Conservation (phyloP, 2,888 invertebrate genomes). For the Andrena dorsata region DNA sequence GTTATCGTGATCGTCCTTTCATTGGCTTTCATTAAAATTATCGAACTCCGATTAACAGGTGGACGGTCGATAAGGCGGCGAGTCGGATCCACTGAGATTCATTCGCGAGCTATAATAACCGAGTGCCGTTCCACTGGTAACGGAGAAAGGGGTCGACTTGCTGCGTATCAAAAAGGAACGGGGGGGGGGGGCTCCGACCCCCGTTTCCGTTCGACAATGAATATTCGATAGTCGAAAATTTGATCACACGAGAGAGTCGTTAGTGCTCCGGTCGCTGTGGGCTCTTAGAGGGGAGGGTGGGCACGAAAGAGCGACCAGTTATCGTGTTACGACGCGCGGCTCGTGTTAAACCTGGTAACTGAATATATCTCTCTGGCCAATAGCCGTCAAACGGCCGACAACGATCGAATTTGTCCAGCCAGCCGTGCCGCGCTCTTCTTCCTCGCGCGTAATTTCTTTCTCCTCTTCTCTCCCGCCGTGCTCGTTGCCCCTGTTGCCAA, state of each 20-base stretch:
- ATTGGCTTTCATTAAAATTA: constrained; percentile 26
- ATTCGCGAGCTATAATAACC: neutral
- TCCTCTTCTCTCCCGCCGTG: constrained; percentile 27
- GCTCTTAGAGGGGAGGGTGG: constrained; percentile 55
- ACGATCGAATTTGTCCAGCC: constrained; percentile 81
- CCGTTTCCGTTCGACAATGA: constrained; percentile 43
- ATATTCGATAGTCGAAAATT: constrained; percentile 64
- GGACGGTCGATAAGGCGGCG: constrained; percentile 16
- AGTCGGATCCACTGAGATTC: constrained; percentile 1
- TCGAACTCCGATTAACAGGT: constrained; percentile 42
- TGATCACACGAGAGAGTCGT: constrained; percentile 60
- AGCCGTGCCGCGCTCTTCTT: constrained; percentile 69
- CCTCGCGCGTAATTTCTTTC: constrained; percentile 43
- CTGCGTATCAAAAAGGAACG: constrained; percentile 20
- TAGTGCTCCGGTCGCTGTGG: constrained; percentile 50
- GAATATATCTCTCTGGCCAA: constrained; percentile 80
- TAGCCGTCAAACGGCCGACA: constrained; percentile 81
- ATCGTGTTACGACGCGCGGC: constrained; percentile 81
- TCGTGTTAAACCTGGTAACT: constrained; percentile 81
- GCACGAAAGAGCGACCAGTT: constrained; percentile 74
- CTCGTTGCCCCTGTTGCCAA: constrained; percentile 58
- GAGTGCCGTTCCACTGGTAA: neutral
- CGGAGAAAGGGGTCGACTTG: constrained; percentile 26
- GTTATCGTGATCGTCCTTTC: constrained; percentile 36
- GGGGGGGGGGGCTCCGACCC: neutral